Evolutionary conservation across 2,797 vertebrate genomes (phyloP).

Genomic region (Phalloptychus januarius): DNA sequence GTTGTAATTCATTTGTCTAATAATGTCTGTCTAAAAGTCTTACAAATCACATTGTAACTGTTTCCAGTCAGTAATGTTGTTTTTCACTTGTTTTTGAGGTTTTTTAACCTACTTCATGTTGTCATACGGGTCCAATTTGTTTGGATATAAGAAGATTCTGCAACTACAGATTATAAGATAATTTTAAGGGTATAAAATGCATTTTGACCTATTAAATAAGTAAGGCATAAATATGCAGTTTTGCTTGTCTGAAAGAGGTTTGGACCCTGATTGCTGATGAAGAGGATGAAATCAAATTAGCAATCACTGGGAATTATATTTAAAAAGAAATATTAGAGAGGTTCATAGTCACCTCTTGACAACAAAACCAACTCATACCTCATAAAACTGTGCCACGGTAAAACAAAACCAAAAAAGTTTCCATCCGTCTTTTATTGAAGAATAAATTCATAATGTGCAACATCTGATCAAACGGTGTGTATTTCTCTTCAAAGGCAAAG

Average conservation of each 20-base stretch:
- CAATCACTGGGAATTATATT: not conserved
- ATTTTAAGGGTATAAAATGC: not conserved
- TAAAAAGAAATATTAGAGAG: not conserved
- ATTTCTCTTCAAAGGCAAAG: conserved; percentile 15
- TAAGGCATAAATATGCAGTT: not conserved
- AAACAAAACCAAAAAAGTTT: not conserved
- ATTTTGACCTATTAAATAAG: not conserved
- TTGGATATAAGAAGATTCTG: not conserved
- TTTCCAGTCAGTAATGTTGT: not conserved
- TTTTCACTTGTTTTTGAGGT: not conserved
- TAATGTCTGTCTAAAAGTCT: not conserved
- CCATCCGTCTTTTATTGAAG: not conserved
- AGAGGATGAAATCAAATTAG: not conserved
- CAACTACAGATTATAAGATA: not conserved
- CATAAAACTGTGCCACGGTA: not conserved
- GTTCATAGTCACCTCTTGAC: not conserved
- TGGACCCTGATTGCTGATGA: not conserved
- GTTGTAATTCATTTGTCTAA: not conserved
- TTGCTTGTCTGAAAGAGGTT: not conserved
- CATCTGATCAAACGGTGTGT: conserved; percentile 10
- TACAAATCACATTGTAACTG: not conserved
- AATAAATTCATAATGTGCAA: not conserved
- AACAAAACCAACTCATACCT: not conserved
- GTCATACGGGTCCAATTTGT: not conserved
- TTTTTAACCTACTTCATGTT: not conserved